Base-by-base conservation (phyloP, 1,140 invertebrate genomes). In the Diorhabda carinulata region DNA sequence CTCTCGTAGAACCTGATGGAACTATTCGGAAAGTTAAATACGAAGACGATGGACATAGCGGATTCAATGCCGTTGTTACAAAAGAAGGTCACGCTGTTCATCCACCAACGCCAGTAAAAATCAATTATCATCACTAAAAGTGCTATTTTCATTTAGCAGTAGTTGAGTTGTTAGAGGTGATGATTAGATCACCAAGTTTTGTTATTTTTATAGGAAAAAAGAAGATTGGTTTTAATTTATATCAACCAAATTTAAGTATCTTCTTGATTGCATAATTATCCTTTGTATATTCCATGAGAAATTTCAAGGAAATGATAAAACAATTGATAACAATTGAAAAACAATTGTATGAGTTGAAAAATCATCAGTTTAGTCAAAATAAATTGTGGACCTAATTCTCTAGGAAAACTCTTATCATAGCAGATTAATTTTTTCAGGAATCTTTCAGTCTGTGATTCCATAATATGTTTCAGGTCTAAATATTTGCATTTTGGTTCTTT, bases 11-110 rank as follows among this genome's bases (percentile, higher is more conserved):
- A 71, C 81, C 85, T 43, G 85, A 86, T 72, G 84, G 84, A 70
- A 82, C 82, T 69, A 78, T 84, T 45, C 81, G 84, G 68, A 85
- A 83, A 59, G 84, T 85, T 52, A 77, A 83, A 72, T 86, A 86
- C 77, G 81, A 83, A 42, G 83, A 84, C 73, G 83, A 85, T 73
- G 82, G 81, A 64, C 82, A 84, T 68, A 84, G 84, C 63, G 72
- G 73, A 4, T 75, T 75, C 68, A 75, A 75, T 60, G 74, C 74
- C 40, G 61, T 75, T 41, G 73, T 75, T 8, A 75, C 72, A 57
- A 71, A 64, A 45, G 45, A 65, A 25, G 73, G 73, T 56, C 70
- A 75, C 10, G 73, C 73, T n/a, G 57, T 69, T 9, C 73, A 75
- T 68, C 72, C 72, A 42, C 57, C 44, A 6, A 64, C 64, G 57